A percentile compares a stretch with the other conserved stretches of the same genome.
Evolutionary conservation across 2,113 vertebrate genomes (phyloP).

Genomic region (Acrocephalus arundinaceus): DNA sequence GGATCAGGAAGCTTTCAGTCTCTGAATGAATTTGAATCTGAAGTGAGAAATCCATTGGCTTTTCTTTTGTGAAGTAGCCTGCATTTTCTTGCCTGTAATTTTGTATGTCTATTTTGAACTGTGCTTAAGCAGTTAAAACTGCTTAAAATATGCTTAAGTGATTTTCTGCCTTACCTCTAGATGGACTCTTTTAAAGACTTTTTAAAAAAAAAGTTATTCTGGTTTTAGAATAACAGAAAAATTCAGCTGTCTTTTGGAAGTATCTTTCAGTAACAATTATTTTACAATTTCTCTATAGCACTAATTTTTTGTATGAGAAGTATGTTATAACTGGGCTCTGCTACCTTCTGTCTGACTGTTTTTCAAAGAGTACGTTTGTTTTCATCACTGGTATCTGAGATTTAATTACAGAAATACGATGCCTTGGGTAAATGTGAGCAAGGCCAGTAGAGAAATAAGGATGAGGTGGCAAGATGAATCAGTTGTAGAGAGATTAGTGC

Average conservation of each 20-base stretch:
- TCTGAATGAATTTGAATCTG: neutral
- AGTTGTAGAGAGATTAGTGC: neutral
- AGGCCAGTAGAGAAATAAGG: neutral
- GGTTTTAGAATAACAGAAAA: neutral
- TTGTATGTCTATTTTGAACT: neutral
- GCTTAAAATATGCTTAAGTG: neutral
- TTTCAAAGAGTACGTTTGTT: neutral
- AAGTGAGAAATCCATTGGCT: neutral
- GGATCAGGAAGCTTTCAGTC: neutral
- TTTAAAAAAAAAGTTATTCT: neutral
- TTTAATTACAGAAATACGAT: neutral
- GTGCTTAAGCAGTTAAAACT: neutral
- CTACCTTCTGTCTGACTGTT: neutral
- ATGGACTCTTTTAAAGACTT: neutral
- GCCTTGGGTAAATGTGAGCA: neutral
- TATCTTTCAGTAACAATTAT: neutral
- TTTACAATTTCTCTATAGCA: neutral
- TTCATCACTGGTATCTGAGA: neutral
- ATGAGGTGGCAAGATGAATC: neutral
- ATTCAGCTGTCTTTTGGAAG: neutral
- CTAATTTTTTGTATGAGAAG: neutral
- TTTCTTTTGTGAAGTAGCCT: neutral
- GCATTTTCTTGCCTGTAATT: neutral
- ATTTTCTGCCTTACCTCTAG: neutral
- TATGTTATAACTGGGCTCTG: neutral